Conservation (phyloP, 2,113 vertebrate species). For the Glareola pratincola region DNA sequence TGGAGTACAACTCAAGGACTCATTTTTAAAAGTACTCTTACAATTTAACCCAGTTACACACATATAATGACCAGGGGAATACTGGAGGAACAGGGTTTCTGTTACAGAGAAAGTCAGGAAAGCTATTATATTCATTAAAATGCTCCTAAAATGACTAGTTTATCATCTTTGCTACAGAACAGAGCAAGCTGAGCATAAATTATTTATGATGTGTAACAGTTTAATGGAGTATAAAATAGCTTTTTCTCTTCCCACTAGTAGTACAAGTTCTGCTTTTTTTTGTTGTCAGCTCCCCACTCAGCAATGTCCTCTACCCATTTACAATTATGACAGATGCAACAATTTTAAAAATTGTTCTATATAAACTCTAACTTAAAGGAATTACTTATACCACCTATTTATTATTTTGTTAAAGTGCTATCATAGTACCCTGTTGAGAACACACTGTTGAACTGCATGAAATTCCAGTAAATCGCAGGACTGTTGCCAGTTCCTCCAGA, state of each 20-base stretch:
- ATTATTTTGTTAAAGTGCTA: conserved; percentile 43
- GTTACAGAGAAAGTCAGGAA: not conserved
- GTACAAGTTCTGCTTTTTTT: conserved; percentile 57
- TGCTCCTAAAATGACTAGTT: conserved; percentile 51
- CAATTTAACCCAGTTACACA: not conserved
- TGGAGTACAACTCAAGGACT: not conserved
- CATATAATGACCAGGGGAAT: not conserved
- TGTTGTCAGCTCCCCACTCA: conserved; percentile 48
- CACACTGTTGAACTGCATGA: not conserved
- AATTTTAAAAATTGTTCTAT: conserved; percentile 63
- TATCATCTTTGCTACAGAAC: conserved; percentile 67
- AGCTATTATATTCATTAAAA: conserved; percentile 51
- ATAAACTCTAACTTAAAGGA: conserved; percentile 57
- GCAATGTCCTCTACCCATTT: conserved; percentile 34
- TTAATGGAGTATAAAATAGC: conserved; percentile 80
- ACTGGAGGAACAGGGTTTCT: not conserved
- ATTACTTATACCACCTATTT: conserved; percentile 46
- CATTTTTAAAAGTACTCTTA: not conserved
- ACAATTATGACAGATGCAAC: conserved; percentile 69
- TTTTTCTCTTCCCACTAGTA: conserved; percentile 55
- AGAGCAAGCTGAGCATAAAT: conserved; percentile 65
- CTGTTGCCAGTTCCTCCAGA: not conserved
- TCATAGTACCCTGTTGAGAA: not conserved
- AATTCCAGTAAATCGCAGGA: not conserved
- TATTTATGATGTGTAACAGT: conserved; percentile 75